Conservation (phyloP, 2,888 invertebrate species). For the Trilocha varians region DNA sequence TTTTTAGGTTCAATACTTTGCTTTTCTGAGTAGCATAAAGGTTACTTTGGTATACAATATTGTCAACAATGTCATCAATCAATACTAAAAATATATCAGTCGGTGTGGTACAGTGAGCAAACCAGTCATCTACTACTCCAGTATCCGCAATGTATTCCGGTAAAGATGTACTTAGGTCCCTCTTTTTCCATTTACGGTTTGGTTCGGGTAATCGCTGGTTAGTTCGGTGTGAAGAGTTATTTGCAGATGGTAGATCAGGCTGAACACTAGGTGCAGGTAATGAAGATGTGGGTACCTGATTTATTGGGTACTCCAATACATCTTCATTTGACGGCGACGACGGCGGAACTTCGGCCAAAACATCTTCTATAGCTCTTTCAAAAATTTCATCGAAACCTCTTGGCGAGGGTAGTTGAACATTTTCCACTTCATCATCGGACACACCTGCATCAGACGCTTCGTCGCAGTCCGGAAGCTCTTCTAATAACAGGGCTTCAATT, state of each 20-base stretch:
- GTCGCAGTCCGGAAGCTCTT: slow-evolving; percentile 17
- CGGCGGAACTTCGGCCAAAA: slow-evolving; percentile 11
- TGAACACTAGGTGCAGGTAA: slow-evolving; percentile 15
- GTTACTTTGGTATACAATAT: slow-evolving; percentile 18
- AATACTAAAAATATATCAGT: slow-evolving; percentile 18
- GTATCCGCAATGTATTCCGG: slow-evolving; percentile 14
- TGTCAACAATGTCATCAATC: slow-evolving; percentile 15
- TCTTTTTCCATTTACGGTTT: slow-evolving; percentile 16
- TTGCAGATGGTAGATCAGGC: slow-evolving; percentile 14
- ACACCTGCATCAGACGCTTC: slow-evolving; percentile 16
- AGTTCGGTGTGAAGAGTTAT: slow-evolving; percentile 14
- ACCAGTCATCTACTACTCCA: slow-evolving; percentile 14
- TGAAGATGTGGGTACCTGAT: slow-evolving; percentile 18
- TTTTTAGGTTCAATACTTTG: slow-evolving; percentile 18
- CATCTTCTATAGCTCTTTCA: slow-evolving; percentile 14
- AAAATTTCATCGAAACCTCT: slow-evolving; percentile 17
- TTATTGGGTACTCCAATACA: slow-evolving; percentile 12
- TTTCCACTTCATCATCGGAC: slow-evolving; percentile 16
- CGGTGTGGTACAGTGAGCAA: slow-evolving; percentile 15
- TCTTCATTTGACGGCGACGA: slow-evolving; percentile 10
- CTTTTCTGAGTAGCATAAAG: slow-evolving; percentile 16
- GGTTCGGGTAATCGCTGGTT: slow-evolving; percentile 14
- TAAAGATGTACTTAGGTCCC: slow-evolving; percentile 14
- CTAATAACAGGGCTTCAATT: slow-evolving; percentile 16
- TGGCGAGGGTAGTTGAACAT: slow-evolving; percentile 17